Base-by-base conservation (phyloP, 2,113 vertebrate species). In the Halichoerus grypus region DNA sequence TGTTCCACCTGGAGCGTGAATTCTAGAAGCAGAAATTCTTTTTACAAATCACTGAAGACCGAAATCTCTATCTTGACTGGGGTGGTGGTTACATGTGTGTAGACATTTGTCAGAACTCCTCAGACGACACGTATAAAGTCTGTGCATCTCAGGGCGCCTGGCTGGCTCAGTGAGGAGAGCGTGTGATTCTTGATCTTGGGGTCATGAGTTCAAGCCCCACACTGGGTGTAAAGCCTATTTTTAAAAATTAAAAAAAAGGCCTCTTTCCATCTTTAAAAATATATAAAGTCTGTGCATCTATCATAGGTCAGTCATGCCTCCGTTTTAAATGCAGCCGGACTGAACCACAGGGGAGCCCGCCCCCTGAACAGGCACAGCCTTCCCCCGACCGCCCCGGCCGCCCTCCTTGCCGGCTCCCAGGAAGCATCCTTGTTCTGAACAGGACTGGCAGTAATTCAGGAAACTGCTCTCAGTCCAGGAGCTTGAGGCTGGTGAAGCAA, bases 311-410 rank as follows among this genome's bases (percentile, higher is more conserved):
- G 0, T 61, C 16, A 55, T 0, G 21, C 63, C 90, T 92, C 31
- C 10, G 0, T 9, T 14, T 69, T 26, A 31, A 80, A 26, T 9
- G 5, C 1, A 5, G 22, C 26, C 5, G 49, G 24, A 57, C 86
- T 15, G 39, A 42, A 49, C 24, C 72, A 14, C 24, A 15, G 13
- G 6, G 24, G 42, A 42, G 72, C 26, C 7, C 5, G 14, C 33
- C 7, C 3, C 28, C 42, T 1, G 24, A 36, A 8, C 13, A 22
- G 8, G 80, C n/a, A 21, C 0, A 0, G 67, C 51, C 36, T 11
- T 13, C 63, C 26, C 28, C 16, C 0, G 13, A 0, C 16, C 0
- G 3, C 0, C 4, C 80, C 1, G 13, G 24, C 3, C 9, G 28
- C 26, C 46, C 24, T 26, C 87, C 94, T 2, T 42, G 42, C 57